Base-by-base conservation (phyloP, 1,140 invertebrate genomes). In the Drosophila ironensis region DNA sequence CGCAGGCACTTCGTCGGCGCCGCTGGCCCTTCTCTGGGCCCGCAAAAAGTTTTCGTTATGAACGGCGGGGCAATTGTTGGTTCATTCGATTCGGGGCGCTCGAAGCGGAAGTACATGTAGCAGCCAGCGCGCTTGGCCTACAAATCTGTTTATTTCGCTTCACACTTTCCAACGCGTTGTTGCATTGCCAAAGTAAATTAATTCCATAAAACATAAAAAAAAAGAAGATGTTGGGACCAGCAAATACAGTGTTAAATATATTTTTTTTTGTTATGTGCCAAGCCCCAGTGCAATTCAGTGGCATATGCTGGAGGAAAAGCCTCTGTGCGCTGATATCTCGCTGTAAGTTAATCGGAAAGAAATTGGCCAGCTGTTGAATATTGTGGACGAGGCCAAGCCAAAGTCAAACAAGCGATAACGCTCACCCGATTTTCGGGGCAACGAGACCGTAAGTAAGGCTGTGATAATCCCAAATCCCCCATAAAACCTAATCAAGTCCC, bases 1-100 rank as follows among this genome's bases (percentile, higher is more conserved):
- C 59, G 46, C 38, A 30, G 33, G 14, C 16, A 16, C 2, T 22
- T 69, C 48, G 41, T 47, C 42, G 59, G 44, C 19, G 41, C 46
- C 27, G 40, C 35, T 70, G 24, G 66, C 47, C 42, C 53, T 70
- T 42, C 48, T 37, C 28, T 50, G 60, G 73, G 38, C 53, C 74
- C 51, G 80, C 68, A 61, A 86, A 86, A 84, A 86, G 87, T 88
- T 89, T 89, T 89, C 87, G 73, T 89, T 82, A 69, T 89, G 45
- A 88, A 86, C 80, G 82, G 63, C 56, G 73, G 74, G 84, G 40
- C 78, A 67, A 68, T 86, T 80, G 82, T 87, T 81, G 71, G 77
- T 67, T 89, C 87, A 89, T 89, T 89, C 87, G 76, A 77, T 86
- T 88, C 75, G 78, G 63, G 68, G 86, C 87, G 78, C 84, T 88